Base-by-base conservation (phyloP, 2,113 vertebrate genomes). In the Fregata magnificens region DNA sequence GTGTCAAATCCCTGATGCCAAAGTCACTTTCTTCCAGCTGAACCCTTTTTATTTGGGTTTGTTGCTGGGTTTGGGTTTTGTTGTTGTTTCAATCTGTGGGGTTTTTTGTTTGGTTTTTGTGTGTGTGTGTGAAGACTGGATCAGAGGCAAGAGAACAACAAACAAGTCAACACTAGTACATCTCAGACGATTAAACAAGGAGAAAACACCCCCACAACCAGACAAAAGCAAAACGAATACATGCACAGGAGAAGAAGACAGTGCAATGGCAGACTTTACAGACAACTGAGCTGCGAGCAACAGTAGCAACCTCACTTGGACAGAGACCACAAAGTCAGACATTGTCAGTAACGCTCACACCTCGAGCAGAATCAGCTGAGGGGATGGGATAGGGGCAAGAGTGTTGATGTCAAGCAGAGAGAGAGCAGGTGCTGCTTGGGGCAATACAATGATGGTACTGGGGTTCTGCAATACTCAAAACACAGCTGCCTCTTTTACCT, bases 61-160 rank as follows among this genome's bases (percentile, higher is more conserved):
- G 31, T 34, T 3, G 10, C 42, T 90, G 73, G 55, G 9, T 76
- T 72, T 16, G 42, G 50, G 56, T 16, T 32, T 19, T 49, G 40
- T 19, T 45, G 62, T 34, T 36, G 7, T 69, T 87, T 77, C 4
- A 2, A 7, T 44, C 55, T 24, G 31, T 19, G 13, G 16, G 18
- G 1, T 11, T 26, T 47, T 40, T 31, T 9, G 7, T 11, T 20
- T 31, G 26, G 7, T 20, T 45, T 11, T 45, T 20, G 9, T 20
- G 5, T 26, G 15, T 71, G 25, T 25, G 45, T 4, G 49, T 71
- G 80, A 44, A 63, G 84, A 31, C 25, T 67, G 79, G 90, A 86
- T 88, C 86, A 80, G 95, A 93, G 95, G 67, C 69, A 49, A 52
- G 90, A 62, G 82, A 61, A 86, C 82, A 70, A 52, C 79, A 55